Base-by-base conservation (phyloP, 2,888 invertebrate genomes). In the Rhagonycha fulva region DNA sequence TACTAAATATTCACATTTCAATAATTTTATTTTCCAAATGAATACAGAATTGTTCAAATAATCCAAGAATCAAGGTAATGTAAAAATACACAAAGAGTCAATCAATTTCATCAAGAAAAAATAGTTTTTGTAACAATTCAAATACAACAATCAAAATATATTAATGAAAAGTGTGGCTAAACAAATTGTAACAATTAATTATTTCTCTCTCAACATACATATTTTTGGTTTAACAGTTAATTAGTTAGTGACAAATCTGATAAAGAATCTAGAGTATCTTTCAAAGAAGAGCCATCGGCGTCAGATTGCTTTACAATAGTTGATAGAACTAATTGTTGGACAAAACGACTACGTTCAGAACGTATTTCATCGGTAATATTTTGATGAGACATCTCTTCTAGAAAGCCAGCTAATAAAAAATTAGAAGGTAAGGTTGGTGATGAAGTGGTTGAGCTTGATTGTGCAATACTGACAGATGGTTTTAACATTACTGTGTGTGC, bases 251-350 rank as follows among this genome's bases (percentile, higher is more conserved):
- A 12, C 5, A 47, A 9, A 47, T 47, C 47, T 47, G 47, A 47
- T 47, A 47, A 7, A 7, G 47, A 47, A n/a, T 47, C n/a, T n/a
- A 47, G 5, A 2, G 47, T n/a, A n/a, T 47, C 47, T 47, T 47
- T 47, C 7, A n/a, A n/a, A n/a, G 47, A n/a, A n/a, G 47, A 47
- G 5, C 2, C 7, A 47, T 47, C 47, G 5, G n/a, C n/a, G 7
- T 47, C 47, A 7, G 47, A 47, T n/a, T 47, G 2, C n/a, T 47
- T 47, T 19, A 76, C 24, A 62, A 74, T 68, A 24, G 92, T 91
- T 61, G 92, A 92, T 82, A 94, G 87, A 81, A 94, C 87, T 81
- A 94, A 87, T 87, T 94, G 92, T 87, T 93, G 93, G 79, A 93
- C 92, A 88, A 93, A 94, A 83, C 92, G 89, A 85, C 91, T 91